Evolutionary conservation across 37 sponge, comb jelly and placozoan species (phyloP).

Genomic region (Chondrilla cf. caribensis): DNA sequence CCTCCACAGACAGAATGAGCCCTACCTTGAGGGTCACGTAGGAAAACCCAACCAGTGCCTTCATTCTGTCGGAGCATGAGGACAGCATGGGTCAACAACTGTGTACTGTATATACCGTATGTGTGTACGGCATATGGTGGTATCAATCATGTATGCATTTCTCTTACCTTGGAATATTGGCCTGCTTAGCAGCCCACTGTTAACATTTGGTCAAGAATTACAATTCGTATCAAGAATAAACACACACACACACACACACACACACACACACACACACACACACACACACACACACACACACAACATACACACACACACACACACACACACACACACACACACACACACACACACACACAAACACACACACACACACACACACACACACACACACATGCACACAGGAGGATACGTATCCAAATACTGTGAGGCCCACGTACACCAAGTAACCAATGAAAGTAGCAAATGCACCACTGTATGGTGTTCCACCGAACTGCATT

Average conservation of each 20-base stretch:
- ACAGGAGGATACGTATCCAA: constrained; percentile 69
- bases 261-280: constrained; percentile 8
- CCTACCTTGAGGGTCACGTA: constrained; percentile 72
- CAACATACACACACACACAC: constrained; percentile 27
- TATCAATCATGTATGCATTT: too few relatives aligned
- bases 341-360: constrained; percentile 13
- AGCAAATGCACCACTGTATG: constrained; percentile 40
- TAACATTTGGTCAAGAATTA: background rate
- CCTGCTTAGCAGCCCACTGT: background rate
- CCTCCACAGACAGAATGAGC: constrained; percentile 76
- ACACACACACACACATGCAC: too few relatives aligned
- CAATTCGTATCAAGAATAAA: background rate
- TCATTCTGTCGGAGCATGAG: constrained; percentile 18
- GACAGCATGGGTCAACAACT: background rate
- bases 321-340: background rate
- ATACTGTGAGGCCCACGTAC: constrained; percentile 18
- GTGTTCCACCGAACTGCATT: constrained; percentile 32
- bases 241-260: constrained; percentile 15
- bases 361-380: background rate
- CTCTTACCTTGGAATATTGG: constrained; percentile 42
- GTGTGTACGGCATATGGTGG: background rate
- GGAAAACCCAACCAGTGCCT: constrained; percentile 41
- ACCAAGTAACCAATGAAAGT: constrained; percentile 61
- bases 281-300: constrained; percentile 28
- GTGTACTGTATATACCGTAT: background rate